Conservation (phyloP, 2,797 vertebrate species). For the Silurus lanzhouensis region DNA sequence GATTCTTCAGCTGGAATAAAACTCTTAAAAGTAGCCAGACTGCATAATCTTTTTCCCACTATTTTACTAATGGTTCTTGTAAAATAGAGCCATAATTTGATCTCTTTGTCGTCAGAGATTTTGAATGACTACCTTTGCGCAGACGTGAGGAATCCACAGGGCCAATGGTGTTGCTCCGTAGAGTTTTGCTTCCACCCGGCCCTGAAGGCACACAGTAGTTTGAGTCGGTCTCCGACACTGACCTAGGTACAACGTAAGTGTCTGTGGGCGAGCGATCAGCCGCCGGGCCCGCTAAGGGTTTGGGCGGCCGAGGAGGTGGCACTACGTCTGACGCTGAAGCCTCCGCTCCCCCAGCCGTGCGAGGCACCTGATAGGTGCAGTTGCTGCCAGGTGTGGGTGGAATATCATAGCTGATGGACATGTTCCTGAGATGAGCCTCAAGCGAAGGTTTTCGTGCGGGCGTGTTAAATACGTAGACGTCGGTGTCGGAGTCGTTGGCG, state of each 20-base stretch:
- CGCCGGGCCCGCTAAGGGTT: constrained; percentile 81
- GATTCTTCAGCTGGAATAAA: neutral
- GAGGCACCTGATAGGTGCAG: constrained; percentile 91
- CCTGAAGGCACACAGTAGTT: constrained; percentile 88
- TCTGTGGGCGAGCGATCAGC: constrained; percentile 91
- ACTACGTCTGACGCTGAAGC: constrained; percentile 79
- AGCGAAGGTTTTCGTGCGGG: constrained; percentile 79
- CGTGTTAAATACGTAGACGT: constrained; percentile 87
- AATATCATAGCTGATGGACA: constrained; percentile 94
- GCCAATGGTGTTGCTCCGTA: constrained; percentile 91
- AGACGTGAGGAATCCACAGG: constrained; percentile 85
- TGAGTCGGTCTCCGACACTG: constrained; percentile 87
- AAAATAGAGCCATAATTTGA: neutral
- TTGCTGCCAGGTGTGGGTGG: constrained; percentile 90
- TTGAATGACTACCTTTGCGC: constrained; percentile 83
- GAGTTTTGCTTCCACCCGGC: constrained; percentile 73
- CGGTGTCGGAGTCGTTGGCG: constrained; percentile 80
- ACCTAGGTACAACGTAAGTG: constrained; percentile 78
- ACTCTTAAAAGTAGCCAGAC: neutral
- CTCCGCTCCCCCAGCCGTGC: constrained; percentile 79
- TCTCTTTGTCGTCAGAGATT: neutral
- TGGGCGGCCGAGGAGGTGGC: constrained; percentile 93
- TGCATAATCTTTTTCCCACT: neutral
- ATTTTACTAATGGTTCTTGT: too few relatives aligned
- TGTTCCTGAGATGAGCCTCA: constrained; percentile 85